These are phyloP conservation scores for Lampris incognitus DNA, from an alignment of 2,113 vertebrate species.

Conservation along the genomic window DNA sequence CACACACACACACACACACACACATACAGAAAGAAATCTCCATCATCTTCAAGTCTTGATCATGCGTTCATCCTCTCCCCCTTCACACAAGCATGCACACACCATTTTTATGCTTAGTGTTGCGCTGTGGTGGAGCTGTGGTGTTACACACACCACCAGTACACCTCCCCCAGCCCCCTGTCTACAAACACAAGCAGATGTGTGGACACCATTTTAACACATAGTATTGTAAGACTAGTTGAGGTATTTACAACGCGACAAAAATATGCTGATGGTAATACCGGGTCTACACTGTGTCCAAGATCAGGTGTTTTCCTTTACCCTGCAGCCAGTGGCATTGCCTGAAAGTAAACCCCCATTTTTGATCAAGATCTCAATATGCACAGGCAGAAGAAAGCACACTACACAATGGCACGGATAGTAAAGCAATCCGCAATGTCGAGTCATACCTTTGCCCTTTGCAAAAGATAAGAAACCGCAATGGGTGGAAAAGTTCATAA, in stretches of 20 bases:
- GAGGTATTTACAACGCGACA: conserved; percentile 22
- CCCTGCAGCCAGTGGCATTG: neutral
- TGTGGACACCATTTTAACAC: conserved; percentile 36
- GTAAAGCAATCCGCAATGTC: too few relatives aligned
- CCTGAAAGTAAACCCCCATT: too few relatives aligned
- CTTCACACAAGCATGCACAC: conserved; percentile 40
- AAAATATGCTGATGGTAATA: neutral
- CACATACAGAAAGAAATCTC: conserved; percentile 16
- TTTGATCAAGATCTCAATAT: too few relatives aligned
- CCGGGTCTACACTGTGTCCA: neutral
- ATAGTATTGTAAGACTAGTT: neutral
- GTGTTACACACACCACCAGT: conserved; percentile 14
- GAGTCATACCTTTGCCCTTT: too few relatives aligned
- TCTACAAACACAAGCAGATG: conserved; percentile 24
- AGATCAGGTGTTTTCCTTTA: neutral
- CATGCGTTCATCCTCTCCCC: conserved; percentile 31
- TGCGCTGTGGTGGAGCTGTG: conserved; percentile 6
- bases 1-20: neutral
- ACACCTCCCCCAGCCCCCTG: conserved; percentile 12
- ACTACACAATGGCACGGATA: too few relatives aligned
- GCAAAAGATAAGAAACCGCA: too few relatives aligned
- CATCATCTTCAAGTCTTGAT: conserved; percentile 7
- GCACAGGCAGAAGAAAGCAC: too few relatives aligned
- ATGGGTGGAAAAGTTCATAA: too few relatives aligned
- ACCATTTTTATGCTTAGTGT: conserved; percentile 64